Evolutionary conservation across 2,888 invertebrate genomes (phyloP), one percentile per base, ranked within the genome.

Genomic region (Pherbina coryleti): DNA sequence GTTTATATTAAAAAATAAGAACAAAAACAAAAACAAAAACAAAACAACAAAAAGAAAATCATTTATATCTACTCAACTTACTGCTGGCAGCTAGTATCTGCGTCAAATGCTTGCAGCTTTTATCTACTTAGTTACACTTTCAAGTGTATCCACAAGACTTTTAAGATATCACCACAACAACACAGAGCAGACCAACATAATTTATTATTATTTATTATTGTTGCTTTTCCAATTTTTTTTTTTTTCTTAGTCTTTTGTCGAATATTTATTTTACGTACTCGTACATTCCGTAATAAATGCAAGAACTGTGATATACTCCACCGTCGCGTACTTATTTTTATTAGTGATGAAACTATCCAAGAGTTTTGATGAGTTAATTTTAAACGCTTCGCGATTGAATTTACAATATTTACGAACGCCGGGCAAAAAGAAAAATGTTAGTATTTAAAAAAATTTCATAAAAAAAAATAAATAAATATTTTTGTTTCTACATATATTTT

Each of bases 321-420:
- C 53, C 28, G 72, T 22, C 44, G 37, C 66, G 66, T n/a, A 11
- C 44, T 44, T 11, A 44, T 14, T 37, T 57, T 53, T 77, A 69
- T 64, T 74, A 74, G 74, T 74, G 75, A 90, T 89, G 90, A 89
- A 89, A 85, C 82, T 89, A 79, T 88, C 89, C 78, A 89, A 89
- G 84, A 89, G 89, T 84, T 85, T 90, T 49, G 89, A 89, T 82
- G 90, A 90, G 80, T 81, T 90, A 82, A 89, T 90, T 80, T 83
- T 90, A 78, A 90, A 85, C 85, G 90, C 90, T 51, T 89, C 90
- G 83, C 88, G 89, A 53, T 83, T 90, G 71, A 90, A 86, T 81
- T 82, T 89, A 55, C 88, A 87, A 67, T 87, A 87, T 82, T 82
- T 88, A 79, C 86, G 88, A 79, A 85, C 88, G 4, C 86, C 87